Base-by-base conservation (phyloP, 2,797 vertebrate genomes). In the Chaetodon trifasciatus region DNA sequence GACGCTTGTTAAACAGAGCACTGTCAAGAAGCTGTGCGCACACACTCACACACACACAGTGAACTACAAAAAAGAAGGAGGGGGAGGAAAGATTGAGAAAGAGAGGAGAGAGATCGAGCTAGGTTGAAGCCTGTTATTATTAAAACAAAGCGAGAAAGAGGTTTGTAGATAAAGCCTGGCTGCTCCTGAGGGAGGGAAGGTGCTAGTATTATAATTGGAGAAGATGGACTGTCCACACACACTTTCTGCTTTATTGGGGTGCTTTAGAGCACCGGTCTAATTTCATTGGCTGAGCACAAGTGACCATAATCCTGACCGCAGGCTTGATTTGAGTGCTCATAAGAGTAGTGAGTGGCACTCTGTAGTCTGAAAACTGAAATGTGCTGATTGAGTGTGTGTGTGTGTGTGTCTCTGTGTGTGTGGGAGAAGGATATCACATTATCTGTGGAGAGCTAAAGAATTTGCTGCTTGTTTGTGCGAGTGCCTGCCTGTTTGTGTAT, bases 301-400 rank as follows among this genome's bases (percentile, higher is more conserved):
- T 93, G 93, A 94, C 94, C 94, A 93, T 94, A 94, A 93, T 93
- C 86, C 87, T 84, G 46, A 95, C 94, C 95, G 16, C 94, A 93
- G 93, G 94, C 93, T 94, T 93, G 92, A 94, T 94, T 92, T 94
- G 93, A 95, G 94, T 93, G 94, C 93, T 94, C 81, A 86, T 92
- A 91, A 90, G 90, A 94, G 90, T 70, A 82, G 91, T 84, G 88
- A 91, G 89, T 64, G 84, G 90, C 93, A 93, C 86, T 87, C 87
- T 92, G 86, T 86, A 91, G 88, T 87, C 92, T 92, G 86, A 82
- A 83, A 85, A 65, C 75, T 32, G 69, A 73, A 70, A 63, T 84
- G 83, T 86, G 71, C 52, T 79, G 57, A 47, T 28, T 67, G 42
- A 52, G 74, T 57, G 72, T 73, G 46, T 12, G 46, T 8, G 19